phyloP scores from a whole-genome alignment of 2,888 invertebrate species.

The Teleogryllus oceanicus region DNA sequence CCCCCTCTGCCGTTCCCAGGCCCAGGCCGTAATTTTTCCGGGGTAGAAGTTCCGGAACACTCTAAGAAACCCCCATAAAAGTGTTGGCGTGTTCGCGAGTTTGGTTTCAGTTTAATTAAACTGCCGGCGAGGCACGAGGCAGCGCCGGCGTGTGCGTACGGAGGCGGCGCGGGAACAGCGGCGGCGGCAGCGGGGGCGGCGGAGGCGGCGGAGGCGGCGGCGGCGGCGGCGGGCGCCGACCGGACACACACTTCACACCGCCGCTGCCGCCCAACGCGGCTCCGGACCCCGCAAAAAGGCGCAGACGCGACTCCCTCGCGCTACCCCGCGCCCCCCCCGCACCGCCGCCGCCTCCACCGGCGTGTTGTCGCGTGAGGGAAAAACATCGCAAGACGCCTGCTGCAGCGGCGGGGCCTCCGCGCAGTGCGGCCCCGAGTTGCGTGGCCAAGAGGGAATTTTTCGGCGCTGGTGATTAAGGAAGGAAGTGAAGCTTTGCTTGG shows the following conservation, averaged over 20 bases:
- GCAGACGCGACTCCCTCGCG: background rate
- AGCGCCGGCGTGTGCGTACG: background rate
- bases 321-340: background rate
- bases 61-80: slow-evolving; percentile 2
- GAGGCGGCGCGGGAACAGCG: background rate
- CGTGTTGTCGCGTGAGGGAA: background rate
- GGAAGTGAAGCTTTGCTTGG: too few species aligned
- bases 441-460: too few species aligned
- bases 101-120: slow-evolving; percentile 18
- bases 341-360: background rate
- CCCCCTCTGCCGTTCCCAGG: too few species aligned
- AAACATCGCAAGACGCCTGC: background rate
- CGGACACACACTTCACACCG: background rate
- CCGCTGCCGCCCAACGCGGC: background rate
- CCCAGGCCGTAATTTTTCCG: too few species aligned
- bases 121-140: background rate
- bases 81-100: background rate
- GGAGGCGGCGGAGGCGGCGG: background rate
- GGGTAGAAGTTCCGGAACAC: background rate
- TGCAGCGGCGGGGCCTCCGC: too few species aligned
- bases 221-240: background rate
- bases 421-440: too few species aligned
- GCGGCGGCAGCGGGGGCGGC: background rate
- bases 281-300: background rate
- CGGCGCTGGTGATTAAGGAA: too few species aligned